A percentile compares a stretch with the other conserved stretches of the same genome.
phyloP scores from a whole-genome alignment of 1,140 invertebrate genomes.

The Pentalonia nigronervosa region DNA sequence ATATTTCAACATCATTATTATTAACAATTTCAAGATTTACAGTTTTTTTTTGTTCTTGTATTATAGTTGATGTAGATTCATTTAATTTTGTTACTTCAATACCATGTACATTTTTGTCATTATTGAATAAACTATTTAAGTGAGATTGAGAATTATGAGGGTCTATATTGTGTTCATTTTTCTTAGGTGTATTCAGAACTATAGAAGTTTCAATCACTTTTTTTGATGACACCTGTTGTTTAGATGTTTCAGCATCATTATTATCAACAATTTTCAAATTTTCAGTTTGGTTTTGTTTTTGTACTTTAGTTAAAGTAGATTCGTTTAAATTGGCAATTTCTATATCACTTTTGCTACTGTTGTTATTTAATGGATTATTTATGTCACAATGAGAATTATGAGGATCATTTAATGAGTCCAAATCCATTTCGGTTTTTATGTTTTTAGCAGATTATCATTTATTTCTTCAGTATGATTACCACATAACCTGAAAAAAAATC shows the following conservation, averaged over 20 bases:
- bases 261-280: neutral
- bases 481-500: neutral
- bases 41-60: neutral
- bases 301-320: neutral
- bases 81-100: neutral
- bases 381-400: neutral
- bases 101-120: neutral
- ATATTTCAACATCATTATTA: neutral
- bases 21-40: neutral
- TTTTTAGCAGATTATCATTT: conserved; percentile 30
- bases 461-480: neutral
- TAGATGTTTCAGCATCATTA: neutral
- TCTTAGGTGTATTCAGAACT: neutral
- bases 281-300: neutral
- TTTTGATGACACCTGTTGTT: too few relatives aligned
- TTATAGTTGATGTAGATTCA: neutral
- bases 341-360: neutral
- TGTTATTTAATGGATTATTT: neutral
- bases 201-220: neutral
- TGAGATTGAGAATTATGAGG: neutral
- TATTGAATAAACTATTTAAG: neutral
- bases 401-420: neutral
- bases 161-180: neutral
- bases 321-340: neutral
- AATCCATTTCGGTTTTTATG: conserved; percentile 11